Evolutionary conservation across 2,888 invertebrate genomes (phyloP).

Genomic region (Acheta domesticus): DNA sequence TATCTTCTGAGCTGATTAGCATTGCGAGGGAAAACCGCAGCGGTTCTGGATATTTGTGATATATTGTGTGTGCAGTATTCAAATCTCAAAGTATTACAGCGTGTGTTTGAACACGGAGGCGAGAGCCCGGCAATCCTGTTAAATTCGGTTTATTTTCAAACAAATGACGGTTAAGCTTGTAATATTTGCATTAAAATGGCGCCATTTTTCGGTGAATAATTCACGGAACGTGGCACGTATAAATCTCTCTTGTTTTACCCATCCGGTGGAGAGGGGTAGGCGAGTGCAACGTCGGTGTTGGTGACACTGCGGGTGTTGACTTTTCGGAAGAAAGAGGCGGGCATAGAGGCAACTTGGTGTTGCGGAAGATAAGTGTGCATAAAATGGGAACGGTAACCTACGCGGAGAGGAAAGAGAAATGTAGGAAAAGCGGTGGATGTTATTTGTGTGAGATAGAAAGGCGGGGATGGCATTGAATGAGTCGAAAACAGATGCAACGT

Average conservation of each 20-base stretch:
- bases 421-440: too few species aligned
- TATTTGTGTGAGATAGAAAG: too few species aligned
- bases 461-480: too few species aligned
- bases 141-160: constrained; percentile 9
- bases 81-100: not conserved
- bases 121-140: not conserved
- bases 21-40: not conserved
- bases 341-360: too few species aligned
- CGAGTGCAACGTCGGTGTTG: too few species aligned
- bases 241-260: not conserved
- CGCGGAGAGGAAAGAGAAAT: too few species aligned
- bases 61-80: not conserved
- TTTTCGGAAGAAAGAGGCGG: too few species aligned
- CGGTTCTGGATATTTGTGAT: not conserved
- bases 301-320: too few species aligned
- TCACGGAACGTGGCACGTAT: not conserved
- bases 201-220: constrained; percentile 7
- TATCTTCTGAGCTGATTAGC: constrained; percentile 2
- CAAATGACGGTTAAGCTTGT: not conserved
- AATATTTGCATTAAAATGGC: constrained; percentile 3
- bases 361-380: too few species aligned
- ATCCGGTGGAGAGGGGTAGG: too few species aligned
- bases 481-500: too few species aligned
- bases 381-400: too few species aligned
- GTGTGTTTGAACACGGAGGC: not conserved